A percentile compares a stretch with the other conserved stretches of the same genome.
Evolutionary conservation across 2,113 vertebrate species (phyloP).

Genomic region (Peucedramus taeniatus): DNA sequence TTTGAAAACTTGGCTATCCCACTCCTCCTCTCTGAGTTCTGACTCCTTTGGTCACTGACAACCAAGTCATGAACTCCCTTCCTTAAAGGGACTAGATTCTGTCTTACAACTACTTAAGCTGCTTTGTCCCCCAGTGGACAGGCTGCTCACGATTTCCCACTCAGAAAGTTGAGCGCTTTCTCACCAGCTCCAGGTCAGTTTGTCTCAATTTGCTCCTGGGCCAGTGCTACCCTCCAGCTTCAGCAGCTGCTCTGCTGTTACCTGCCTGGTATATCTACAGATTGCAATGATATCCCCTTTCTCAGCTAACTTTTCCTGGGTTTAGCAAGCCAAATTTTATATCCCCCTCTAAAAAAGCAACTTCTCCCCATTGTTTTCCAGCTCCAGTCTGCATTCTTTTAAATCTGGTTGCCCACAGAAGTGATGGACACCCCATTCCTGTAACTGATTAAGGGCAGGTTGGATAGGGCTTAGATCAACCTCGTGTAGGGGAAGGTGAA

Average conservation of each 20-base stretch:
- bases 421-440: not conserved
- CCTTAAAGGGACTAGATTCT: not conserved
- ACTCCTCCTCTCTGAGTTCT: not conserved
- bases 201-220: not conserved
- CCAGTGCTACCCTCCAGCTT: not conserved
- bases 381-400: not conserved
- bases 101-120: not conserved
- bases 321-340: not conserved
- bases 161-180: not conserved
- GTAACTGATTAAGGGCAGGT: not conserved
- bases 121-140: not conserved
- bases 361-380: not conserved
- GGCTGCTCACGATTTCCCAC: not conserved
- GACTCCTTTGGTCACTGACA: not conserved
- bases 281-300: accelerated
- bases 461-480: not conserved
- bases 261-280: not conserved
- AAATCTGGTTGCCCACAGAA: not conserved
- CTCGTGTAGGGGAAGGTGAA: not conserved
- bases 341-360: not conserved
- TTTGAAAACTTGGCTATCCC: not conserved
- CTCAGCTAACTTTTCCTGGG: not conserved
- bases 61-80: not conserved
- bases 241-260: not conserved
- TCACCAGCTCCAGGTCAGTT: not conserved